Evolutionary conservation across 2,113 vertebrate genomes (phyloP).

Genomic region (Aphyosemion australe): DNA sequence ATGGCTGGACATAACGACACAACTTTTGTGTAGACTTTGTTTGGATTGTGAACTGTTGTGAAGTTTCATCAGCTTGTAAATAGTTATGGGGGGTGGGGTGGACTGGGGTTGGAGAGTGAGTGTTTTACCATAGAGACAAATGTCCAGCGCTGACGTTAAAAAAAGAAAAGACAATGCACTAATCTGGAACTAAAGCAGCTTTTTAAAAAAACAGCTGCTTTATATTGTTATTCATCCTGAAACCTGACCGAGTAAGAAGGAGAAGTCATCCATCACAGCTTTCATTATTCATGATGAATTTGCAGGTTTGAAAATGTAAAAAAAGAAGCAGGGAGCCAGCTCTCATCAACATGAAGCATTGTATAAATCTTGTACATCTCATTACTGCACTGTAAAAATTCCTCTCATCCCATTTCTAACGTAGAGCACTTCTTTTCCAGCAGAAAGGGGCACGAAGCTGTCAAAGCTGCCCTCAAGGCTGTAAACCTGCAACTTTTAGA

Average conservation of each 20-base stretch:
- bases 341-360: slow-evolving; percentile 37
- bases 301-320: slow-evolving; percentile 33
- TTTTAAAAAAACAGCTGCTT: slow-evolving; percentile 18
- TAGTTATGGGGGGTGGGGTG: slow-evolving; percentile 25
- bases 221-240: slow-evolving; percentile 18
- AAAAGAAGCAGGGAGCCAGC: slow-evolving; percentile 29
- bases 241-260: slow-evolving; percentile 17
- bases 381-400: slow-evolving; percentile 72
- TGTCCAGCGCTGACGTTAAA: slow-evolving; percentile 38
- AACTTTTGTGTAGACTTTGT: slow-evolving; percentile 56
- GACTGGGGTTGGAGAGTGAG: background rate
- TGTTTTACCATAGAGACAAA: slow-evolving; percentile 31
- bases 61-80: slow-evolving; percentile 60
- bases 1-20: slow-evolving; percentile 30
- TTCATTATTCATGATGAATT: slow-evolving; percentile 21
- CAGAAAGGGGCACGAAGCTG: slow-evolving; percentile 53
- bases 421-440: slow-evolving; percentile 58
- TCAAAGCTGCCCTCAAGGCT: slow-evolving; percentile 34
- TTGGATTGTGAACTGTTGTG: slow-evolving; percentile 66
- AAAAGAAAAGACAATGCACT: slow-evolving; percentile 39
- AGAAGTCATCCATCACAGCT: slow-evolving; percentile 19
- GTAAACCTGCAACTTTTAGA: slow-evolving; percentile 42
- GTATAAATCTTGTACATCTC: slow-evolving; percentile 68
- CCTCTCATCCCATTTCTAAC: slow-evolving; percentile 65
- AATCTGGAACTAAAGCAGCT: slow-evolving; percentile 24